Conservation (phyloP, 2,113 vertebrate genomes). For the Dipodomys spectabilis region DNA sequence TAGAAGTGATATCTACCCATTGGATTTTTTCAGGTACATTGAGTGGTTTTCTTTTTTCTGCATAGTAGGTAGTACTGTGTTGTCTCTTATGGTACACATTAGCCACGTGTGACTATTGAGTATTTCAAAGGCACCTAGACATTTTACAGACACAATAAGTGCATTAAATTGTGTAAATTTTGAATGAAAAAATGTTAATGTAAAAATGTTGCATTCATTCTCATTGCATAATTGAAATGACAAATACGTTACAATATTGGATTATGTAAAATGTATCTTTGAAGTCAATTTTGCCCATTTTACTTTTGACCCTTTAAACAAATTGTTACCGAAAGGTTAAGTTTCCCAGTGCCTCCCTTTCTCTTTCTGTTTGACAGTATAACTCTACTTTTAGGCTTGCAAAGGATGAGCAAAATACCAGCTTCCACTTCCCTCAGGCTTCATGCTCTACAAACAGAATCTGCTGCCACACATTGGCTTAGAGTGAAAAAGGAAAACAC, state of each 20-base stretch:
- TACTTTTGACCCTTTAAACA: not conserved
- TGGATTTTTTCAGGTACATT: not conserved
- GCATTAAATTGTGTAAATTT: not conserved
- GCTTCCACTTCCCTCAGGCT: too few species aligned
- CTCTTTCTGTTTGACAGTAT: not conserved
- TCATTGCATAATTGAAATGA: not conserved
- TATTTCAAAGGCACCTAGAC: not conserved
- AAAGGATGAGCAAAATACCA: not conserved
- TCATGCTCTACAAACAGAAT: too few species aligned
- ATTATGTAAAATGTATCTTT: slow-evolving; percentile 2
- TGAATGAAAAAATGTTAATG: not conserved
- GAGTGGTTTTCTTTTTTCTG: not conserved
- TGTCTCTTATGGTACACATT: not conserved
- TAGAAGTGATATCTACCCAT: not conserved
- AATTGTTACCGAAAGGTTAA: too few species aligned
- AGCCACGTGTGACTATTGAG: not conserved
- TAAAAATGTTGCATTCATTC: not conserved
- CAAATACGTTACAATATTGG: not conserved
- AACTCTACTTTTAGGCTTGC: not conserved
- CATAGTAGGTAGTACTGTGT: not conserved
- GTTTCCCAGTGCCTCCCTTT: not conserved
- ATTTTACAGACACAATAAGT: not conserved
- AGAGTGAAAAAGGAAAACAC: too few species aligned
- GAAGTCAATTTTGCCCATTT: not conserved
- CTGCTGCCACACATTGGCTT: not conserved